These are phyloP conservation scores for Nesoenas mayeri DNA, from an alignment of 2,113 vertebrate genomes.

Conservation along the genomic window DNA sequence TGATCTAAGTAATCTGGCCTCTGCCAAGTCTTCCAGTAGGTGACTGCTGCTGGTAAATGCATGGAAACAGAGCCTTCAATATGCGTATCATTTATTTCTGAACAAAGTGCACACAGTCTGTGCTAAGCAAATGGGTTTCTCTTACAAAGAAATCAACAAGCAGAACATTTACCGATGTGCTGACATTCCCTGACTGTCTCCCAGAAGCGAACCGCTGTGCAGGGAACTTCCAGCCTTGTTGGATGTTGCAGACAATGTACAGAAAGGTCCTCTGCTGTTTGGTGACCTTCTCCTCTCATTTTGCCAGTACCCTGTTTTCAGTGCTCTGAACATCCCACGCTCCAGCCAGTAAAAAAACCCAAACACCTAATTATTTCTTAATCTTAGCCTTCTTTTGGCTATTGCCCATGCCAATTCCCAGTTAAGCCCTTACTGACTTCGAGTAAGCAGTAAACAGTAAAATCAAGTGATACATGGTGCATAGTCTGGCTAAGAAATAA, in stretches of 20 bases:
- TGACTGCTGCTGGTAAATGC: neutral
- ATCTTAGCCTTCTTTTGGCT: neutral
- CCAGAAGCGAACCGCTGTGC: fast-evolving
- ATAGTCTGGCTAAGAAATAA: neutral
- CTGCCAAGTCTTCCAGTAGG: neutral
- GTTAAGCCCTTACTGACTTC: neutral
- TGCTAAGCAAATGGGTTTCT: neutral
- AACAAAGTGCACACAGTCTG: neutral
- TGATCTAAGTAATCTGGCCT: neutral
- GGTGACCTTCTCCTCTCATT: neutral
- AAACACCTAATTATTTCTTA: neutral
- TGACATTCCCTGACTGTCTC: neutral
- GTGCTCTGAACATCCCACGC: neutral
- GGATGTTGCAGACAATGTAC: neutral
- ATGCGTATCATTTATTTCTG: neutral
- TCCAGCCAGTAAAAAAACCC: neutral
- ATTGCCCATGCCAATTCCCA: neutral
- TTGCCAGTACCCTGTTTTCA: neutral
- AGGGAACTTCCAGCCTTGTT: neutral
- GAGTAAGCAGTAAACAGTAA: neutral
- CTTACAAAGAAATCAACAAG: neutral
- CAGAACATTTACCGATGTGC: fast-evolving
- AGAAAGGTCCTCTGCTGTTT: neutral
- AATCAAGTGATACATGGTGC: neutral
- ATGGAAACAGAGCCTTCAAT: neutral